Percentiles rank a stretch among this genome's conserved stretches.
Conservation (phyloP, 2,113 vertebrate species). For the Propithecus coquereli region DNA sequence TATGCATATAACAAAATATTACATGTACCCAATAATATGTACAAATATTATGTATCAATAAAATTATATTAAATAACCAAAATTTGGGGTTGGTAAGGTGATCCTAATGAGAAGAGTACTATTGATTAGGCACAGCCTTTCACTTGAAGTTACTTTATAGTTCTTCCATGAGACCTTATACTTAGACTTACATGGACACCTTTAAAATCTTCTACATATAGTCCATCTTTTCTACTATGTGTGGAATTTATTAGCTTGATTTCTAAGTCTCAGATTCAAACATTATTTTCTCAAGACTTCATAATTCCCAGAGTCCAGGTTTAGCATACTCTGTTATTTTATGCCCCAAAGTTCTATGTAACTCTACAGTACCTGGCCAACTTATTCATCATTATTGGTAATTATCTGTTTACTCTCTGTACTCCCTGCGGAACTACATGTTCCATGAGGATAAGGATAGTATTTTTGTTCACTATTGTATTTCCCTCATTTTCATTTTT, state of each 20-base stretch:
- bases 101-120: neutral
- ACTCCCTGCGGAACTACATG: neutral
- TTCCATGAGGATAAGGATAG: neutral
- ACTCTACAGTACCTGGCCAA: neutral
- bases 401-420: neutral
- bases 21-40: too few relatives aligned
- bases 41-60: too few relatives aligned
- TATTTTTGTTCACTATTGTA: neutral
- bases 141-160: neutral
- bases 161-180: neutral
- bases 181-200: neutral
- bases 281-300: neutral
- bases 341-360: neutral
- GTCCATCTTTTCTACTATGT: neutral
- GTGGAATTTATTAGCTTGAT: neutral
- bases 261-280: neutral
- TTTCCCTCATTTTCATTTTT: neutral
- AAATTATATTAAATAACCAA: neutral
- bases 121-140: neutral
- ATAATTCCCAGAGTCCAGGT: neutral
- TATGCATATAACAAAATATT: too few relatives aligned
- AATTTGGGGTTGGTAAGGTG: neutral
- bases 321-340: neutral
- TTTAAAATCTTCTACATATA: neutral
- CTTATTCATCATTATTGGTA: neutral